Base-by-base conservation (phyloP, 2,113 vertebrate species). In the Cebus imitator region DNA sequence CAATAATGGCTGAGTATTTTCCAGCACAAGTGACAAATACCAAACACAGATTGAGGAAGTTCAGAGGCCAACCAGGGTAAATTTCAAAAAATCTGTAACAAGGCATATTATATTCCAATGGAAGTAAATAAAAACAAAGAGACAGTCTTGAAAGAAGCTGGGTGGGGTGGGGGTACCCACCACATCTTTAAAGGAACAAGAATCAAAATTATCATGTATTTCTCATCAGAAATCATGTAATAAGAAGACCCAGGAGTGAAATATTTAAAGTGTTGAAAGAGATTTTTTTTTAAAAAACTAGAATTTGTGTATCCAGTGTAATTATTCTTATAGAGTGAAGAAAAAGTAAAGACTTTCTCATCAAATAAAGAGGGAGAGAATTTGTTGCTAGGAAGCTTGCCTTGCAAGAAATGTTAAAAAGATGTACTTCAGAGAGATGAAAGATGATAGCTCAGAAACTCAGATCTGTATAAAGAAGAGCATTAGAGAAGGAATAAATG, bases 381-480 rank as follows among this genome's bases (percentile, higher is more conserved):
- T 35, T 17, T 57, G 48, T 86, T 75, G 11, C 5, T 35, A 79
- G 12, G 52, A 90, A 27, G 11, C 8, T 13, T 66, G 30, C 35
- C 43, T 55, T 82, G 21, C 11, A 87, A 66, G 25, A 87, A 91
- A 94, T 81, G 25, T 12, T 91, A 61, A 90, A 64, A 70, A 92
- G 0, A 73, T 50, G 1, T 55, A 40, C 20, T 82, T 94, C 57
- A 87, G 57, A 82, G 20, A 91, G 11, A 82, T 57, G 73, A 50
- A 72, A 91, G 61, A 12, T 6, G 58, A 6, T 66, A 66, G 20
- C 3, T 76, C 11, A 91, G 27, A 50, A n/a, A 91, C 11, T 27
- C 20, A 35, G 8, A 68, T 37, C 61, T 83, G 48, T 25, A 45
- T 58, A 80, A 87, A 55, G 32, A 75, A 94, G 61, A 58, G 18